Base-by-base conservation (phyloP, 2,888 invertebrate species). In the Trichacis sp. region DNA sequence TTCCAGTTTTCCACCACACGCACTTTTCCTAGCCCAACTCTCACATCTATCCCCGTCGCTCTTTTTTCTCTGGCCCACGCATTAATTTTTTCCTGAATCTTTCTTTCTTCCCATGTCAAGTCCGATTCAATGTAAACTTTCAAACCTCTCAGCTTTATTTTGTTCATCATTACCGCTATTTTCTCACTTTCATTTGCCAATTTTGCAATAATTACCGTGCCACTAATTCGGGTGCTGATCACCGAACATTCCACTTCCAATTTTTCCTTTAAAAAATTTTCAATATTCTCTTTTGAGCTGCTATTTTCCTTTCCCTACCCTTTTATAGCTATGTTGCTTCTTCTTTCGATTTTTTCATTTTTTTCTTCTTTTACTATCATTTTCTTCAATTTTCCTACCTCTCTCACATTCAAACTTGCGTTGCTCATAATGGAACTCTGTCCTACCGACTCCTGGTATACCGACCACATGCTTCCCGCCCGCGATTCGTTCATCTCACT, bases 101-200 rank as follows among this genome's bases (percentile, higher is more conserved):
- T 47, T 20, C 61, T 61, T 17, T 58, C 55, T 11, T 68, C 59
- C 19, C 30, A 42, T 5, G 46, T 55, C 11, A 24, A 9, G 14
- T 68, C 57, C 11, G 53, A 4, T 2, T 68, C 60, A 8, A 68
- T 48, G 45, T 14, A 64, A 45, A 56, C 47, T 6, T 42, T 51
- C 1, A 11, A 17, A 5, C 59, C 55, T 14, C 18, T 47, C 30
- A 60, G 24, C 4, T 14, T 5, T 3, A 12, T 17, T 46, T 65
- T 60, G 5, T 49, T 65, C 17, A 5, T 43, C 56, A 56, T 53
- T 0, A 65, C 20, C 15, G 48, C 56, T 2, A 24, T 1, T 42
- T 60, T 65, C 11, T 48, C 20, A n/a, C 51, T 43, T 1, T 11
- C 9, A 2, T 15, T 15, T 1, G n/a, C 20, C n/a, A 51, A 15